These are phyloP conservation scores for Dryobotodes eremita DNA, from an alignment of 2,888 invertebrate species.

Conservation along the genomic window DNA sequence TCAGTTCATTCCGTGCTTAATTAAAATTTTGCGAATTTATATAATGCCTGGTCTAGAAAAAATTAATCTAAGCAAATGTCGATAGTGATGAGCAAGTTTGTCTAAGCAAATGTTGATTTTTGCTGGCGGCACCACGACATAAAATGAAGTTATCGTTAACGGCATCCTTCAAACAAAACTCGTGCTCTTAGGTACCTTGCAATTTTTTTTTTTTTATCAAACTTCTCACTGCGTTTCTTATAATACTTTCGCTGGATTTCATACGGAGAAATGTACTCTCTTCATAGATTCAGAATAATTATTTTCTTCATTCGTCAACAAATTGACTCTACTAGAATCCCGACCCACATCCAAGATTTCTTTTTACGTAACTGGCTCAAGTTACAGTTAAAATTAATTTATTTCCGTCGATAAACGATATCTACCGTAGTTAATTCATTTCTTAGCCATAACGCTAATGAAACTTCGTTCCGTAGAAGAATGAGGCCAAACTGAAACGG, in stretches of 20 bases:
- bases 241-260: background rate
- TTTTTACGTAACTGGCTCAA: slow-evolving; percentile 42
- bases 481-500: slow-evolving; percentile 37
- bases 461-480: slow-evolving; percentile 40
- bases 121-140: background rate
- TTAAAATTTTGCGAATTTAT: slow-evolving; percentile 26
- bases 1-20: slow-evolving; percentile 37
- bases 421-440: slow-evolving; percentile 44
- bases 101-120: background rate
- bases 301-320: background rate
- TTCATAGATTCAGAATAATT: background rate
- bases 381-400: slow-evolving; percentile 57
- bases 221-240: background rate
- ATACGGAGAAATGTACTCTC: background rate
- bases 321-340: background rate
- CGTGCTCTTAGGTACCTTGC: no score
- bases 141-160: no score
- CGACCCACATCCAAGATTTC: slow-evolving; percentile 16
- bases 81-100: no score
- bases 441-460: slow-evolving; percentile 56
- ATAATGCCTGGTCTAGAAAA: background rate
- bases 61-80: background rate
- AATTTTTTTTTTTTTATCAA: background rate
- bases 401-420: slow-evolving; percentile 54
- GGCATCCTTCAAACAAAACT: no score